Percentiles rank a stretch among this genome's conserved stretches.
Evolutionary conservation across 92 coral and sea anemone genomes (phyloP).

Genomic region (Nematostella vectensis): DNA sequence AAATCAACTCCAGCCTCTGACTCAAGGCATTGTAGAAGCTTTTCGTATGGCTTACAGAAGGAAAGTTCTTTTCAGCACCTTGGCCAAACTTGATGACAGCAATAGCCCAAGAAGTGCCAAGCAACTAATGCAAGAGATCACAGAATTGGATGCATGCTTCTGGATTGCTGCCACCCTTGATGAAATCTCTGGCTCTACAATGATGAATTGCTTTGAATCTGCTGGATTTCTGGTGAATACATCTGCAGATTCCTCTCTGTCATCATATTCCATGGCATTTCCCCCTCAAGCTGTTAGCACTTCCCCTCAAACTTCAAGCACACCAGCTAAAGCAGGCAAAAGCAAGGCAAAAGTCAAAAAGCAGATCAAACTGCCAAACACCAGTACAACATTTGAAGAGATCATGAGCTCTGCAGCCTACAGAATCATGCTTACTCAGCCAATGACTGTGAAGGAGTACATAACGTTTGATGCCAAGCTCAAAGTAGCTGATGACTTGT

Average conservation of each 20-base stretch:
- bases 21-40: conserved; percentile 14
- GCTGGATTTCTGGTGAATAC: conserved; percentile 16
- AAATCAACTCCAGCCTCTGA: conserved; percentile 14
- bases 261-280: conserved; percentile 32
- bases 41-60: conserved; percentile 16
- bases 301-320: conserved; percentile 8
- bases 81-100: conserved; percentile 1
- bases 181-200: conserved; percentile 12
- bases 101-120: not conserved
- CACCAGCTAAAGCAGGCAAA: conserved; percentile 9
- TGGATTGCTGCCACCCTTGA: conserved; percentile 21
- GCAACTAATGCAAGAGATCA: conserved; percentile 13
- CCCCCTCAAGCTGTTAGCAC: conserved; percentile 8
- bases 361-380: conserved; percentile 11
- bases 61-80: conserved; percentile 7
- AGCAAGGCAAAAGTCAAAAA: conserved; percentile 15
- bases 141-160: conserved; percentile 17
- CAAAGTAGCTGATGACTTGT: conserved; percentile 11
- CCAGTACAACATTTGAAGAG: conserved; percentile 7
- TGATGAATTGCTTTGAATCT: conserved; percentile 18
- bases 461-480: conserved; percentile 13
- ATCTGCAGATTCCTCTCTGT: conserved; percentile 12
- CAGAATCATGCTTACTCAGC: not conserved
- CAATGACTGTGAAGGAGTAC: conserved; percentile 25
- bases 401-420: not conserved